Base-by-base conservation (phyloP, 2,797 vertebrate species). In the Siniperca undulata region DNA sequence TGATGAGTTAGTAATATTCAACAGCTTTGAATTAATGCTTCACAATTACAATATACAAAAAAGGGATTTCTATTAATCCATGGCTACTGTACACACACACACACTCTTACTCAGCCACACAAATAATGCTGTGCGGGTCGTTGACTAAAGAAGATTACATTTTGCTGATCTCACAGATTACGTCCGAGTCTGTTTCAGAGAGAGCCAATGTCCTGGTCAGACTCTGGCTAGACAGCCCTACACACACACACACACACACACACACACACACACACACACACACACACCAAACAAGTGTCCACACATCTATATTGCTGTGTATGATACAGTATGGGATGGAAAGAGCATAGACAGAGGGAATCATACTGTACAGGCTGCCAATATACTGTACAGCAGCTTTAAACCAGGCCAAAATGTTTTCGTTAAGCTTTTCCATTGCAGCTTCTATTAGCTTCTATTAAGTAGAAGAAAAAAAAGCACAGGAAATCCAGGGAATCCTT, bases 111-210 rank as follows among this genome's bases (percentile, higher is more conserved):
- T 70, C 73, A 78, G 60, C 22, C 64, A 7, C 30, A n/a, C 73
- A 60, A 79, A 86, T 81, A 82, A 87, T 78, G 72, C 80, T 58
- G 83, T 71, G 69, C 55, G 82, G 88, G 82, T 90, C 82, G 67
- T 62, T 88, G 85, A 89, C 82, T 91, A 94, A 95, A 95, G 94
- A 88, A 90, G 93, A 95, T 96, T 95, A 95, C 74, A 73, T 93
- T 94, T 90, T 93, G 95, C 94, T 95, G 94, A 95, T 90, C 86
- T 92, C 69, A 89, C 92, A 93, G 92, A 95, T 95, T 94, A 95
- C 34, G 10, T 83, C 71, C 73, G 84, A 80, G 88, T 88, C 90
- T 81, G 74, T 80, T 87, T 87, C 81, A 89, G 70, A 77, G 68
- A 48, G 69, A 19, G 74, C 58, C 79, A 61, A 20, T 24, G 75